A percentile compares a stretch with the other conserved stretches of the same genome.
Conservation (phyloP, 2,888 invertebrate genomes). For the Tridacna gigas region DNA sequence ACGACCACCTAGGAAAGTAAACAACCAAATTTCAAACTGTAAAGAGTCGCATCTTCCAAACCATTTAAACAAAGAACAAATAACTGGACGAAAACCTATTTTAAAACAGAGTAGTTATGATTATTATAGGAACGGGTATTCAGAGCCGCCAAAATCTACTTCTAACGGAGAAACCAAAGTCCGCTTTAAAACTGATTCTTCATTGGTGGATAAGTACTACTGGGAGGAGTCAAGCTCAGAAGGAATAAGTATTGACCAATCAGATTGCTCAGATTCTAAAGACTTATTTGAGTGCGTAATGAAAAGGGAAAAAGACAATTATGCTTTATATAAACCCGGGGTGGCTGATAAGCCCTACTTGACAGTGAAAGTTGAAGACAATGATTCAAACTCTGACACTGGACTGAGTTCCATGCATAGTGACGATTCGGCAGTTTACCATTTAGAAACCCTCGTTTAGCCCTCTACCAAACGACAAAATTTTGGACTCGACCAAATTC, state of each 20-base stretch:
- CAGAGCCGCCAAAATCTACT: conserved; percentile 32
- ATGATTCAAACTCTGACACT: conserved; percentile 86
- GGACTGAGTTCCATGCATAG: conserved; percentile 86
- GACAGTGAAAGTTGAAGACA: conserved; percentile 78
- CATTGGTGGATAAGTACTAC: conserved; percentile 59
- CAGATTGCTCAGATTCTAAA: conserved; percentile 64
- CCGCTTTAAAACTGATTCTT: conserved; percentile 59
- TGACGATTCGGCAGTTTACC: conserved; percentile 75
- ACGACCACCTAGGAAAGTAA: conserved; percentile 15
- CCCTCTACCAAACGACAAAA: too few relatives aligned
- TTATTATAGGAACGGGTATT: conserved; percentile 45
- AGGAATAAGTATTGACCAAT: conserved; percentile 66
- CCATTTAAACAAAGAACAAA: conserved; percentile 3
- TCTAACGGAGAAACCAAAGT: conserved; percentile 62
- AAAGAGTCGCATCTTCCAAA: background rate
- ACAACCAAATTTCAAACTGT: background rate
- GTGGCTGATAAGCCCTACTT: conserved; percentile 56
- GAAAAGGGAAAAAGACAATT: conserved; percentile 22
- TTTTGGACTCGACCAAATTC: too few relatives aligned
- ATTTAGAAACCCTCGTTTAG: conserved; percentile 74
- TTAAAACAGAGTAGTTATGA: conserved; percentile 49
- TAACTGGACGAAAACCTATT: conserved; percentile 51
- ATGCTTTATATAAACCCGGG: conserved; percentile 48
- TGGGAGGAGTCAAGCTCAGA: conserved; percentile 67
- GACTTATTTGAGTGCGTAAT: conserved; percentile 54